Evolutionary conservation across 2,113 vertebrate species (phyloP).

Genomic region (Rhineura floridana): DNA sequence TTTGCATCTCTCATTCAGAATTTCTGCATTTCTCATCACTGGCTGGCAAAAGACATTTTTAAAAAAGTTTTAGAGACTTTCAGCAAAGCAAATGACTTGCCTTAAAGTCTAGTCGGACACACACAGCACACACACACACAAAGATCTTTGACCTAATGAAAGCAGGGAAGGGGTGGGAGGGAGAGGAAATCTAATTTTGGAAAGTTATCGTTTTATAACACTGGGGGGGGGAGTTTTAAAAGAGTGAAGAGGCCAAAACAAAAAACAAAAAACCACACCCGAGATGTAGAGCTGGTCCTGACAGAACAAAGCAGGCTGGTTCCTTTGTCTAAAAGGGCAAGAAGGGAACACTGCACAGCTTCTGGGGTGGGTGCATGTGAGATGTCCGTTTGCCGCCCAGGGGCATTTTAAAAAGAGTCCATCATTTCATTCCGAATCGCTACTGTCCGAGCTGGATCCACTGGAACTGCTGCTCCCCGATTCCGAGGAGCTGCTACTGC

Average conservation of each 20-base stretch:
- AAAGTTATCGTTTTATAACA: conserved; percentile 64
- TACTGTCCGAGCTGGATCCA: conserved; percentile 90
- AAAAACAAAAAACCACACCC: no score
- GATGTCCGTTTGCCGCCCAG: conserved; percentile 30
- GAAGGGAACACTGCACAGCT: conserved; percentile 49
- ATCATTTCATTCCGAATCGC: conserved; percentile 78
- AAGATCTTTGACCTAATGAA: conserved; percentile 68
- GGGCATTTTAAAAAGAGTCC: not conserved
- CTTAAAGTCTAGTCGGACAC: conserved; percentile 60
- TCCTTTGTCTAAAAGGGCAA: not conserved
- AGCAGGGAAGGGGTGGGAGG: conserved; percentile 16
- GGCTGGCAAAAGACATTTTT: not conserved
- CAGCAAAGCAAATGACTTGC: conserved; percentile 50
- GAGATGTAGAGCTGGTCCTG: conserved; percentile 60
- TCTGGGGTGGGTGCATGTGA: not conserved
- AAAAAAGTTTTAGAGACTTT: conserved; percentile 63
- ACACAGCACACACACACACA: conserved; percentile 31
- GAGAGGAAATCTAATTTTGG: conserved; percentile 27
- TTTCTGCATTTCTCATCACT: conserved; percentile 40
- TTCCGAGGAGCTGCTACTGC: conserved; percentile 87
- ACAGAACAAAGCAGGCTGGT: conserved; percentile 52
- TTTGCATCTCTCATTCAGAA: conserved; percentile 49
- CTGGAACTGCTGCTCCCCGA: conserved; percentile 85
- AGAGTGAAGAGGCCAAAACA: not conserved
- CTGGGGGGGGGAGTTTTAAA: conserved; percentile 54